Evolutionary conservation across 2,888 invertebrate species (phyloP).

Genomic region (Antheraea assamensis): DNA sequence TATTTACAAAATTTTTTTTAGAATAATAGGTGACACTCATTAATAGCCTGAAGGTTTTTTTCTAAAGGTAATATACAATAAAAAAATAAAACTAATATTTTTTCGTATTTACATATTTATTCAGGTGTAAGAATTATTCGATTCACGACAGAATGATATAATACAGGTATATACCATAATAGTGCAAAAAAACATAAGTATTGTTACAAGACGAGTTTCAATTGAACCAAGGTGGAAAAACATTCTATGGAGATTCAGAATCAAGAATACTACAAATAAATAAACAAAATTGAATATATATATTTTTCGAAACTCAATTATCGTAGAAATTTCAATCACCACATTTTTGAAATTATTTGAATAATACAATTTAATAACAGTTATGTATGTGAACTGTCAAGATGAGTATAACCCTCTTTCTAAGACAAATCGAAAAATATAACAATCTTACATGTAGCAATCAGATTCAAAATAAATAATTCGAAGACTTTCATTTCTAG

Average conservation of each 20-base stretch:
- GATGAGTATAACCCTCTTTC: background rate
- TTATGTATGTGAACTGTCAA: background rate
- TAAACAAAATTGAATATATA: background rate
- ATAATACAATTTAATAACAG: background rate
- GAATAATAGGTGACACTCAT: too few species aligned
- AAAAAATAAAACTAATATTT: background rate
- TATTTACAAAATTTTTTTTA: too few species aligned
- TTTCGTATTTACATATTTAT: conserved; percentile 3
- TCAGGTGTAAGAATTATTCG: conserved; percentile 3
- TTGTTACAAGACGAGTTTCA: background rate
- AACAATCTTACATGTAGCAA: background rate
- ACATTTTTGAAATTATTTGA: too few species aligned
- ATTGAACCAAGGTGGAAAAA: background rate
- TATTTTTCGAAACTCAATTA: too few species aligned
- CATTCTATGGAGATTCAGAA: background rate
- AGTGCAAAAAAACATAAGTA: background rate
- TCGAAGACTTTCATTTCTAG: background rate
- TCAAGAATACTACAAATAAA: background rate
- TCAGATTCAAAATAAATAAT: background rate
- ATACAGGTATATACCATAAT: background rate
- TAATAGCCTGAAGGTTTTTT: too few species aligned
- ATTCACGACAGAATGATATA: background rate
- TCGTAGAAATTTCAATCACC: too few species aligned
- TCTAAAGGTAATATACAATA: background rate
- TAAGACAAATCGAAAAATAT: background rate